A percentile compares a stretch with the other conserved stretches of the same genome.
phyloP scores from a whole-genome alignment of 2,797 vertebrate genomes.

The Gymnodraco acuticeps region DNA sequence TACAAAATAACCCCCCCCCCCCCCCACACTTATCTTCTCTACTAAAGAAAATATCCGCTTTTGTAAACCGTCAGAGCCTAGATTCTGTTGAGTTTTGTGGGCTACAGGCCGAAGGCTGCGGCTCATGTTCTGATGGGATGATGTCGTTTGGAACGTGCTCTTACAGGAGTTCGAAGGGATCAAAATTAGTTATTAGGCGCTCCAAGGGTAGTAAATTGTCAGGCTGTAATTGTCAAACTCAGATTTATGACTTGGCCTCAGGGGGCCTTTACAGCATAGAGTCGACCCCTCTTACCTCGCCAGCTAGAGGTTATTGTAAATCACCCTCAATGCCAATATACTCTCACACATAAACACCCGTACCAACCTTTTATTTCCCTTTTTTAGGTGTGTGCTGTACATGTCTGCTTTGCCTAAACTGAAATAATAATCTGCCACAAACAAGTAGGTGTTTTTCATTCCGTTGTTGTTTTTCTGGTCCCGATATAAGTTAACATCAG shows the following conservation, averaged over 20 bases:
- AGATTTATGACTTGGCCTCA: constrained; percentile 71
- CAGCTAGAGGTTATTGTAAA: constrained; percentile 77
- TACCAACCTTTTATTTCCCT: constrained; percentile 32
- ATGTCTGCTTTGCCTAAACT: constrained; percentile 19
- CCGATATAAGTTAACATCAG: not conserved
- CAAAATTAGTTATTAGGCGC: constrained; percentile 72
- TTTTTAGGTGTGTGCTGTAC: constrained; percentile 2
- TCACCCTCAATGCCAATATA: constrained; percentile 43
- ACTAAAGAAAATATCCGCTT: not conserved
- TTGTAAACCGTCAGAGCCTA: not conserved
- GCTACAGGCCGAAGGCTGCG: constrained; percentile 7
- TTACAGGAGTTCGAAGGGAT: constrained; percentile 57
- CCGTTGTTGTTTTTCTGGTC: not conserved
- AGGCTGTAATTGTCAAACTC: constrained; percentile 64
- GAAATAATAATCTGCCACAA: constrained; percentile 21
- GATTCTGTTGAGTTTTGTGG: not conserved
- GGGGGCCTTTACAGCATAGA: constrained; percentile 59
- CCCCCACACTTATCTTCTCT: not conserved
- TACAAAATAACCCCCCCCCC: not conserved
- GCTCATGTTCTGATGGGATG: constrained; percentile 10
- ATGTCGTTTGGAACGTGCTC: not conserved
- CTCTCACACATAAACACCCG: constrained; percentile 37
- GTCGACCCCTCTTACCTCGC: constrained; percentile 59
- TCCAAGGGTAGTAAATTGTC: constrained; percentile 68
- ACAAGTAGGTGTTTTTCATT: constrained; percentile 16